Conservation (phyloP, 2,888 invertebrate species). For the Tenthredo distinguenda region DNA sequence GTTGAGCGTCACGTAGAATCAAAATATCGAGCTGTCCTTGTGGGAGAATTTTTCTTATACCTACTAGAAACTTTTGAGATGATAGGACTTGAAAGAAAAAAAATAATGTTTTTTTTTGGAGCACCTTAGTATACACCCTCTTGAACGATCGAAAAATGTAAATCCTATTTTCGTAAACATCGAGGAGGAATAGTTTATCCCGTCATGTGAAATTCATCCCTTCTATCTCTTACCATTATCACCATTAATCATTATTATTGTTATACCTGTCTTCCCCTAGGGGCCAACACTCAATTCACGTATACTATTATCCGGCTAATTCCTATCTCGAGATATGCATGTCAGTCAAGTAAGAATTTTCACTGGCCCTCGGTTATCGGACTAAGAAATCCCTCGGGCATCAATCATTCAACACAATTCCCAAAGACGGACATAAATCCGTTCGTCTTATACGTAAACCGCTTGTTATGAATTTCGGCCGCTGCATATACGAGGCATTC, state of each 20-base stretch:
- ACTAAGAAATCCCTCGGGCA: not conserved
- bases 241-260: conserved; percentile 13
- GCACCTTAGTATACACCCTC: not conserved
- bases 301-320: conserved; percentile 5
- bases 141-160: not conserved
- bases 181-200: not conserved
- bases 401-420: conserved; percentile 16
- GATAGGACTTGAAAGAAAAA: no score
- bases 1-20: no score
- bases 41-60: no score
- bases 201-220: not conserved
- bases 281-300: not conserved
- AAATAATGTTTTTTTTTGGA: no score
- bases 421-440: not conserved
- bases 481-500: not conserved
- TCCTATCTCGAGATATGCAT: conserved; percentile 17
- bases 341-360: conserved; percentile 28
- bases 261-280: conserved; percentile 3
- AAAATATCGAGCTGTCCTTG: no score
- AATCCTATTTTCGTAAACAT: not conserved
- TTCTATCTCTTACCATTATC: conserved; percentile 1
- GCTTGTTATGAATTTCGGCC: not conserved
- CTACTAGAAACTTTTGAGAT: no score
- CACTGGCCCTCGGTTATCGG: not conserved
- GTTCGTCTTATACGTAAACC: not conserved